These are phyloP conservation scores for Thera britannica DNA, from an alignment of 2,888 invertebrate species.

Conservation along the genomic window DNA sequence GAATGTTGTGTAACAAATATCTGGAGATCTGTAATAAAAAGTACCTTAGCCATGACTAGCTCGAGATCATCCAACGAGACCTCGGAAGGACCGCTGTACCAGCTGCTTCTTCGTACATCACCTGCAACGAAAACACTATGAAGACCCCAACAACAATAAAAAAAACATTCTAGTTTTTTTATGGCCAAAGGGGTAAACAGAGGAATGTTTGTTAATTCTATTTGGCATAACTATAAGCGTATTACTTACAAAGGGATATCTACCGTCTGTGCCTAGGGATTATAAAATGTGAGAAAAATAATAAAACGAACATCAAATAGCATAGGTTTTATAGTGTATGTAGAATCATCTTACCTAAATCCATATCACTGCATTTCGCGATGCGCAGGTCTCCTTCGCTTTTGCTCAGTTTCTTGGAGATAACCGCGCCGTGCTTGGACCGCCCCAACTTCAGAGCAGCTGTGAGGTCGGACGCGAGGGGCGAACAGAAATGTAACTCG, in stretches of 20 bases:
- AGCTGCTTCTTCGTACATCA: slow-evolving; percentile 69
- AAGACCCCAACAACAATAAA: neutral
- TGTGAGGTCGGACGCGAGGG: slow-evolving; percentile 56
- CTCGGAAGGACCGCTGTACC: slow-evolving; percentile 77
- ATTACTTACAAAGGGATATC: no score
- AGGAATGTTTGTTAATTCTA: no score
- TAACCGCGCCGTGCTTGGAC: slow-evolving; percentile 24
- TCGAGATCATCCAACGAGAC: slow-evolving; percentile 76
- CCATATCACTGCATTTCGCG: slow-evolving; percentile 42
- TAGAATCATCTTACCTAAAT: slow-evolving; percentile 45
- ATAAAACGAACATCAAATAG: no score
- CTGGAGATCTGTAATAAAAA: no score
- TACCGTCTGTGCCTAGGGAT: no score
- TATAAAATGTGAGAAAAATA: no score
- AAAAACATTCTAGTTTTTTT: no score
- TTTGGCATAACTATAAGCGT: no score
- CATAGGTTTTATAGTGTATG: neutral
- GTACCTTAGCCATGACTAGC: slow-evolving; percentile 71
- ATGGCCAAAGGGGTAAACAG: no score
- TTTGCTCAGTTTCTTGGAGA: slow-evolving; percentile 56
- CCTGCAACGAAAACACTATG: slow-evolving; percentile 47
- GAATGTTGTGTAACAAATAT: no score
- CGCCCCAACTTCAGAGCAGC: slow-evolving; percentile 52
- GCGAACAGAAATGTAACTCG: slow-evolving; percentile 57
- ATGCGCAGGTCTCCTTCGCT: slow-evolving; percentile 70